Evolutionary conservation across 92 coral and sea anemone genomes (phyloP).

Genomic region (Epizoanthus stellaris): DNA sequence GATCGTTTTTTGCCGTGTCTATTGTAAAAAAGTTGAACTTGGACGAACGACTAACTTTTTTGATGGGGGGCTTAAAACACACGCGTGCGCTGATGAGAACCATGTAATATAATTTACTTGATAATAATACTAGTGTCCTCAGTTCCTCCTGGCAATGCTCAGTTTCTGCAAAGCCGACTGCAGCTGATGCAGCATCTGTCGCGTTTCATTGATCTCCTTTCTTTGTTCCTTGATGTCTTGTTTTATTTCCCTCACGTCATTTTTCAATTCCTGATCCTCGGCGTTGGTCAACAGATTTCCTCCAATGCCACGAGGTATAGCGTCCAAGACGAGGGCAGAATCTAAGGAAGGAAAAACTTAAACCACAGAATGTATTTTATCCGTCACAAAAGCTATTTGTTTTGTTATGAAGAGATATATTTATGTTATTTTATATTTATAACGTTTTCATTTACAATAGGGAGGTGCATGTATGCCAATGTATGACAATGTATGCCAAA

Average conservation of each 20-base stretch:
- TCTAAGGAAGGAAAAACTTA: background rate
- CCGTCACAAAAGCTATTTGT: background rate
- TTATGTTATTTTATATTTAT: background rate
- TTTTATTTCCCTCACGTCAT: background rate
- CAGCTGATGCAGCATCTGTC: background rate
- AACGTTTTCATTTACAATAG: too few relatives aligned
- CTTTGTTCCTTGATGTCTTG: background rate
- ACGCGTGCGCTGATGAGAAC: too few relatives aligned
- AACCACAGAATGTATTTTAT: background rate
- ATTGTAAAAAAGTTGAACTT: too few relatives aligned
- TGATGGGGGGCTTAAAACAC: too few relatives aligned
- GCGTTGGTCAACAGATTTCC: background rate
- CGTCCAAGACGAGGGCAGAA: background rate
- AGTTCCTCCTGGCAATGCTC: background rate
- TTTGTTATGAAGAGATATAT: background rate
- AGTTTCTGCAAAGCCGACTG: conserved; percentile 4
- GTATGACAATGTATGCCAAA: too few relatives aligned
- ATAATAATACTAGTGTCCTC: background rate
- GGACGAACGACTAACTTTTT: too few relatives aligned
- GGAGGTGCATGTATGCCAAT: too few relatives aligned
- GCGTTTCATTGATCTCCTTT: background rate
- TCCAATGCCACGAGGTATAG: background rate
- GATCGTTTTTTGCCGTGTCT: too few relatives aligned
- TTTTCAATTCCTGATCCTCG: background rate
- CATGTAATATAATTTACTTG: too few relatives aligned